Conservation (phyloP, 2,113 vertebrate species). For the Hippolais icterina region DNA sequence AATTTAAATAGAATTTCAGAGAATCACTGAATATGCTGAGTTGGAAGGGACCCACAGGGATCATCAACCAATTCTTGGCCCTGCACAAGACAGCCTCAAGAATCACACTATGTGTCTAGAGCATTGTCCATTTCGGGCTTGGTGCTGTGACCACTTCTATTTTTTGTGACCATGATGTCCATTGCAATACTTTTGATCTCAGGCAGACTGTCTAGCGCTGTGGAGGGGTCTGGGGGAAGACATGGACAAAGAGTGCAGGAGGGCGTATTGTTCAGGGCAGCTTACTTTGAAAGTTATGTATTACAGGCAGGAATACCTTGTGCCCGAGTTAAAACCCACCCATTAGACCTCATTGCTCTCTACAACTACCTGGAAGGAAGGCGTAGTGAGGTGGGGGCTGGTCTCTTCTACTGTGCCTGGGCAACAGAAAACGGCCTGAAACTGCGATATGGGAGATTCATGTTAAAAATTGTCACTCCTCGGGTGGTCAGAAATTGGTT, state of each 20-base stretch:
- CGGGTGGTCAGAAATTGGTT: background rate
- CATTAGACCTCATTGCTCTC: background rate
- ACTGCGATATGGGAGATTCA: background rate
- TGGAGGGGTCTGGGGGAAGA: accelerated
- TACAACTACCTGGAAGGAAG: background rate
- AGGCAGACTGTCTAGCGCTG: accelerated
- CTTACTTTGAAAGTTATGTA: accelerated
- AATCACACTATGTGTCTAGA: background rate
- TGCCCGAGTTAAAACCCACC: background rate
- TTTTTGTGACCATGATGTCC: background rate
- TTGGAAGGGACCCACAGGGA: background rate
- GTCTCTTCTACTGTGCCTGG: background rate
- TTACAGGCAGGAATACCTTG: background rate
- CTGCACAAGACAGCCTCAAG: background rate
- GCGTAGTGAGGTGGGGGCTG: accelerated
- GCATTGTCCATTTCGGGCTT: background rate
- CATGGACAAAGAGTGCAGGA: accelerated
- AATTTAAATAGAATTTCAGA: background rate
- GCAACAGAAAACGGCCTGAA: background rate
- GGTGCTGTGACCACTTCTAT: background rate
- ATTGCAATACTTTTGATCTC: accelerated
- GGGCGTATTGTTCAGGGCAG: accelerated
- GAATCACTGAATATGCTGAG: background rate
- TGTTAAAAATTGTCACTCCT: too few relatives aligned
- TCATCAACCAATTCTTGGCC: background rate